Evolutionary conservation across 2,797 vertebrate species (phyloP).

Genomic region (Peromyscus eremicus): DNA sequence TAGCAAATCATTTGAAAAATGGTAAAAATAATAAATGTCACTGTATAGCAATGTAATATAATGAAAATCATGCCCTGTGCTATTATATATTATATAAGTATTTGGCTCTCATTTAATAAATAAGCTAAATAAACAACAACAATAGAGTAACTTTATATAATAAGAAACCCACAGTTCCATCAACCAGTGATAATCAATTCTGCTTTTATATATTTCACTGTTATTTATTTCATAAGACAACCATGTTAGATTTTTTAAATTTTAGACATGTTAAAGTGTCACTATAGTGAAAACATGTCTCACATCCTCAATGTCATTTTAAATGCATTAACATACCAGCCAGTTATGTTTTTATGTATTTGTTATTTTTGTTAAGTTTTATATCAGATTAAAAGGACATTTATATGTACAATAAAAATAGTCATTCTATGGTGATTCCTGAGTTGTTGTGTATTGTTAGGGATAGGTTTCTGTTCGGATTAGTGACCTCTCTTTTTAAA

Average conservation of each 20-base stretch:
- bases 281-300: not conserved
- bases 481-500: not conserved
- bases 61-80: not conserved
- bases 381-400: not conserved
- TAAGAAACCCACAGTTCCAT: not conserved
- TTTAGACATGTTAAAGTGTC: constrained; percentile 32
- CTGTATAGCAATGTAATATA: not conserved
- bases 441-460: not conserved
- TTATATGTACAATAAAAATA: not conserved
- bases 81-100: not conserved
- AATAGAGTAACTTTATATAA: not conserved
- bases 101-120: not conserved
- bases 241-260: not conserved
- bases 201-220: not conserved
- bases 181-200: constrained; percentile 18
- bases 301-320: not conserved
- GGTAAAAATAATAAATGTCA: constrained; percentile 3
- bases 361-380: constrained; percentile 17
- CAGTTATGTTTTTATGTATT: constrained; percentile 3
- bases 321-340: not conserved
- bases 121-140: not conserved
- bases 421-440: not conserved
- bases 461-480: not conserved
- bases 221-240: constrained; percentile 25
- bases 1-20: constrained; percentile 43